Base-by-base conservation (phyloP, 2,888 invertebrate genomes). In the Lasioglossum vierecki region DNA sequence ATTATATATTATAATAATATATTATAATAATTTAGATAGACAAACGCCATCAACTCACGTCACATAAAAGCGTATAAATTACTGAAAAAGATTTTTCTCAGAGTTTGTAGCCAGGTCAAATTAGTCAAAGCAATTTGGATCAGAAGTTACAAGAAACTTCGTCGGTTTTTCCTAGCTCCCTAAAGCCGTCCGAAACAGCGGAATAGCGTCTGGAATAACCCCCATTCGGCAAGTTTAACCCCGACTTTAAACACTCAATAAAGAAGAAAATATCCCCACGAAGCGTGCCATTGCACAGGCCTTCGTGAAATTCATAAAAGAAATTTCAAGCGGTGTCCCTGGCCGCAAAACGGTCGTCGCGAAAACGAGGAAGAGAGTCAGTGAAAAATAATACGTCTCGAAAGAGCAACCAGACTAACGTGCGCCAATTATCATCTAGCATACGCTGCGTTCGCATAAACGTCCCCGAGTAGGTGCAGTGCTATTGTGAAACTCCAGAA, bases 391-490 rank as follows among this genome's bases (percentile, higher is more conserved):
- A 72, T 76, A 44, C 6, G 75, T 68, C 74, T 39, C 77, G 53
- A 63, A 80, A 85, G 76, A 70, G 76, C 80, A 79, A 68, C 60
- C 76, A 41, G 60, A 75, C 75, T 78, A 85, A 85, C 75, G 85
- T 76, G 80, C 80, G 66, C 86, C 85, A 85, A 85, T 85, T 85
- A 85, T 85, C 78, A 85, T 85, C 70, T 26, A n/a, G 71, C 78
- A 66, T 60, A 78, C 41, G 68, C 72, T 63, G 30, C 66, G 53
- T 13, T 66, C 53, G 41, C 76, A 75, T 80, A 79, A 76, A 79
- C 75, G 79, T 72, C 57, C 80, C 84, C 63, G 46, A n/a, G 63
- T 46, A 53, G 26, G 60, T 73, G 46, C 53, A 80, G 53, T 49
- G 6, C 18, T 57, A 11, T n/a, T 11, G 57, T 57, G 57, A 57